Base-by-base conservation (phyloP, 1,140 invertebrate species). In the Heliothis virescens region DNA sequence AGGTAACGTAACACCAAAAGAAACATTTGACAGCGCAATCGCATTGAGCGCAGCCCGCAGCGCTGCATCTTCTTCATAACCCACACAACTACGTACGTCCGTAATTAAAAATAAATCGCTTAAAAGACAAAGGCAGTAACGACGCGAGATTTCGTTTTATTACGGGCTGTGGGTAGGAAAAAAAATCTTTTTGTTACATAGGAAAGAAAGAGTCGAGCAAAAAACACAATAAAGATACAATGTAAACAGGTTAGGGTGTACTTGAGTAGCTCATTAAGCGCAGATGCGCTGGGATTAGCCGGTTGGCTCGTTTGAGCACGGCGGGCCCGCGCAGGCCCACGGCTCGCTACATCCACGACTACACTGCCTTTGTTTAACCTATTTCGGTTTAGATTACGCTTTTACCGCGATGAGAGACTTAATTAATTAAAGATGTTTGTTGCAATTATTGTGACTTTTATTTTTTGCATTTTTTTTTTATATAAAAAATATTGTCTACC, bases 191-290 rank as follows among this genome's bases (percentile, higher is more conserved):
- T 87, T 81, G 90, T 86, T 89, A 90, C 85, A 91, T 91, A 90
- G 90, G 85, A 88, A 90, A 91, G 89, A 89, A 91, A 89, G 87
- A 91, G 86, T 85, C 88, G 90, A 91, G 89, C 87, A 93, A 93
- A 92, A 93, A 92, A 93, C 91, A 94, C 91, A 94, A 94, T 94
- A 94, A 94, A 94, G 93, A 92, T 87, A 93, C 93, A 92, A 93
- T 93, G 93, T 94, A 94, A 93, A 93, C 92, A 94, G 92, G 92
- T 94, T 94, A 93, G 87, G 88, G 89, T 83, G 93, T 93, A 93
- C 93, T 94, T 94, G 92, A 94, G 93, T 92, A 89, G 92, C 93
- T 94, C 91, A 94, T 94, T 94, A 94, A 87, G 86, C 83, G 90
- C 89, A 91, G 92, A 93, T 92, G 90, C 90, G 90, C 84, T 86